phyloP scores from a whole-genome alignment of 2,797 vertebrate species.

The Smutsia gigantea region DNA sequence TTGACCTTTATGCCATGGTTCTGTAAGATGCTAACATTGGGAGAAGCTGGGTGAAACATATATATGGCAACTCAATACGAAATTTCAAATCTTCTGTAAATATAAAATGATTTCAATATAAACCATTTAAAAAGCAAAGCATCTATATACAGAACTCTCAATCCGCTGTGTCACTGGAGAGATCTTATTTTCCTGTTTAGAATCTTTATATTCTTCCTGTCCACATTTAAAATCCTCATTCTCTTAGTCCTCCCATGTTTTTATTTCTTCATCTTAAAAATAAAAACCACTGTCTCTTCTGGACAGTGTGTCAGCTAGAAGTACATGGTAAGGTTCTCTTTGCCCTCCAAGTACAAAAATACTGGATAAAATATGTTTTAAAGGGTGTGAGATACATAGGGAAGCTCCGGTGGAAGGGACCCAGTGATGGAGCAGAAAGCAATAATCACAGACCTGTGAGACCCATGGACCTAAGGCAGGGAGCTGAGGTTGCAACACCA shows the following conservation, averaged over 20 bases:
- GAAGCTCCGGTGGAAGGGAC: neutral
- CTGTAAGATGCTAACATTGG: neutral
- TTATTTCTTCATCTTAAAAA: neutral
- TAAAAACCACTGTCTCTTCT: neutral
- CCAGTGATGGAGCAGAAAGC: neutral
- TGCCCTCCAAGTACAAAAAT: neutral
- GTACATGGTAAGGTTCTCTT: neutral
- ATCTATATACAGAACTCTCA: neutral
- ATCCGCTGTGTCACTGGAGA: neutral
- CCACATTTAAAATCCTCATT: neutral
- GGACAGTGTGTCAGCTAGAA: neutral
- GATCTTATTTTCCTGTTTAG: neutral
- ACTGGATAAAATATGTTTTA: neutral
- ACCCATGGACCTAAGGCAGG: accelerated
- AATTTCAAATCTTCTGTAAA: neutral
- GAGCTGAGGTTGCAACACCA: neutral
- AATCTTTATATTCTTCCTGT: neutral
- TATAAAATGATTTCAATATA: conserved; percentile 25
- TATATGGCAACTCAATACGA: neutral
- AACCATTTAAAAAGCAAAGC: neutral
- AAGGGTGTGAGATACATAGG: neutral
- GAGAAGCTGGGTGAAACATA: neutral
- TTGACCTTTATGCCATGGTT: neutral
- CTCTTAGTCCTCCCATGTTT: neutral
- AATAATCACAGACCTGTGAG: neutral